These are phyloP conservation scores for Ormyrus rosae DNA, from an alignment of 2,888 invertebrate species.

Conservation along the genomic window DNA sequence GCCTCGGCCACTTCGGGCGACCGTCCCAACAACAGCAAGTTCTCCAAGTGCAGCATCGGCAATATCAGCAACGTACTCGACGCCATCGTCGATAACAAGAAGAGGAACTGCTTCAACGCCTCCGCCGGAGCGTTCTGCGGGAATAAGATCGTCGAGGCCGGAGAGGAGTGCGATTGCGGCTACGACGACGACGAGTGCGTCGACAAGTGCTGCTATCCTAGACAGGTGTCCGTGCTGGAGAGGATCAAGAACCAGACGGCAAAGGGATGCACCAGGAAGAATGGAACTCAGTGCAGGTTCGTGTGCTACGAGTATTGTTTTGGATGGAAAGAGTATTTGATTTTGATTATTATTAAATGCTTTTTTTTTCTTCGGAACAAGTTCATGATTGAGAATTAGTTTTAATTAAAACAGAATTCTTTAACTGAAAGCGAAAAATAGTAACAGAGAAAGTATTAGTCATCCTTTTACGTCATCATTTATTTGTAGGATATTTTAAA, in stretches of 20 bases:
- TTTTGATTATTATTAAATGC: too few relatives aligned
- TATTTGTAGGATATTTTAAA: too few relatives aligned
- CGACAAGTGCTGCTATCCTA: conserved; percentile 95
- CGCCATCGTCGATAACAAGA: conserved; percentile 92
- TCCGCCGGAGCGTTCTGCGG: conserved; percentile 98
- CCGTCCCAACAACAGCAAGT: conserved; percentile 97
- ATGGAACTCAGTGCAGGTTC: conserved; percentile 88
- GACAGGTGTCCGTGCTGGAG: conserved; percentile 84
- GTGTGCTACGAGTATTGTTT: too few relatives aligned
- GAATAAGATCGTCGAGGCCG: conserved; percentile 98
- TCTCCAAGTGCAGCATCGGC: conserved; percentile 94
- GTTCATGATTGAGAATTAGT: too few relatives aligned
- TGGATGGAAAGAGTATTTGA: too few relatives aligned
- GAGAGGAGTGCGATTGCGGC: conserved; percentile 98
- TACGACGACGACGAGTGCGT: conserved; percentile 95
- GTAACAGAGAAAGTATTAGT: too few relatives aligned
- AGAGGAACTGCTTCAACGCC: conserved; percentile 95
- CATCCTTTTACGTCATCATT: too few relatives aligned
- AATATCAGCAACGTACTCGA: conserved; percentile 97
- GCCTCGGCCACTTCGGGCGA: conserved; percentile 99
- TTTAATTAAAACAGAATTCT: too few relatives aligned
- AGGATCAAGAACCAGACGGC: conserved; percentile 83
- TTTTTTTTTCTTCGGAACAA: too few relatives aligned
- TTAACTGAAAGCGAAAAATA: too few relatives aligned
- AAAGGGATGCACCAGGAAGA: conserved; percentile 87